Conservation (phyloP, 2,888 invertebrate species). For the Nesidiocoris tenuis region DNA sequence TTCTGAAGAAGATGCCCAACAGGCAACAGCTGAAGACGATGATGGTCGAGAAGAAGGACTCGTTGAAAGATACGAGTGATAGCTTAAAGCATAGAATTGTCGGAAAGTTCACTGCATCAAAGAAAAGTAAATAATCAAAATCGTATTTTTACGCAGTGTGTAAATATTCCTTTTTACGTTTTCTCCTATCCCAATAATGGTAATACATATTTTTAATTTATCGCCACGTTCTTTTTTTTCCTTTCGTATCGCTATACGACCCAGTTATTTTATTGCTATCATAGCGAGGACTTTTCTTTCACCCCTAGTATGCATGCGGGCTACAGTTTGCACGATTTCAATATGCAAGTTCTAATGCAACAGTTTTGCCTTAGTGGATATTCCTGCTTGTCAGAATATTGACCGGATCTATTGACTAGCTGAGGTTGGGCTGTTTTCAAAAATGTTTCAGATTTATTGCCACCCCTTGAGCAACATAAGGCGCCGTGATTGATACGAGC, state of each 20-base stretch:
- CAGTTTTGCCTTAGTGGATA: no score
- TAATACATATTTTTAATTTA: not conserved
- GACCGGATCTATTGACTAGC: not conserved
- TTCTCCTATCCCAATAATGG: not conserved
- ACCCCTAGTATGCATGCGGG: no score
- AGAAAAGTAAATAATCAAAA: constrained; percentile 23
- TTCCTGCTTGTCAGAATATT: not conserved
- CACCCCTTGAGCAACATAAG: constrained; percentile 26
- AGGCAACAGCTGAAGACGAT: constrained; percentile 64
- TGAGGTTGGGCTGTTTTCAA: not conserved
- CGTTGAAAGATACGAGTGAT: constrained; percentile 59
- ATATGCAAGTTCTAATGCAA: no score
- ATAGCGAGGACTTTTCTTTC: no score
- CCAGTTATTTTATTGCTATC: no score
- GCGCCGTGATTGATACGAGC: constrained; percentile 15
- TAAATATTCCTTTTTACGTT: constrained; percentile 6
- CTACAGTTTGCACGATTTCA: no score
- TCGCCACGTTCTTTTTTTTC: not conserved
- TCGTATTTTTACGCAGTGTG: not conserved
- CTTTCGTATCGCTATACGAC: not conserved
- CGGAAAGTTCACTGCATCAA: constrained; percentile 21
- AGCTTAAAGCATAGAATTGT: constrained; percentile 6
- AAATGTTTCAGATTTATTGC: constrained; percentile 32
- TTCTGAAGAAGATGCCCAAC: constrained; percentile 78
- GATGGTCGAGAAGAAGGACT: constrained; percentile 62